A percentile compares a stretch with the other conserved stretches of the same genome.
Evolutionary conservation across 2,113 vertebrate genomes (phyloP).

Genomic region (Choloepus hoffmanni): DNA sequence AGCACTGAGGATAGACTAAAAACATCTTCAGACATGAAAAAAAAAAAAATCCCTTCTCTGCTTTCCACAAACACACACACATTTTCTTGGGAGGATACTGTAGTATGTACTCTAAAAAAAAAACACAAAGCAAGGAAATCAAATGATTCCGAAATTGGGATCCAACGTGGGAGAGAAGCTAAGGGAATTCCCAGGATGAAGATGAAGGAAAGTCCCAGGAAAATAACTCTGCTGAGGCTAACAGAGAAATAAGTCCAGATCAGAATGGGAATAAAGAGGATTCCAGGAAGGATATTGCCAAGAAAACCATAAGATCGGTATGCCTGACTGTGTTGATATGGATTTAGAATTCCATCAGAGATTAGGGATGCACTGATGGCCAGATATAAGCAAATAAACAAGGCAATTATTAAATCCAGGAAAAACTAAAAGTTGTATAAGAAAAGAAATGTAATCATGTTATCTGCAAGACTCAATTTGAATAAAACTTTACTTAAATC

Average conservation of each 20-base stretch:
- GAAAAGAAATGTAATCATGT: neutral
- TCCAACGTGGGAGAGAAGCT: neutral
- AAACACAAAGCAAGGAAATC: neutral
- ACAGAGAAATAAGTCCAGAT: neutral
- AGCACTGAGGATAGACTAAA: neutral
- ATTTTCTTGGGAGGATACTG: neutral
- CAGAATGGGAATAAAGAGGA: neutral
- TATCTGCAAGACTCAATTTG: neutral
- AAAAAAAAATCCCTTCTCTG: neutral
- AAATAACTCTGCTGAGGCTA: neutral
- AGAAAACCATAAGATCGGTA: neutral
- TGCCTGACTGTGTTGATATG: neutral
- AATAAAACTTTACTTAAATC: slow-evolving; percentile 26
- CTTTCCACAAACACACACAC: neutral
- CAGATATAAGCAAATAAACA: slow-evolving; percentile 9
- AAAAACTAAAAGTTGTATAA: neutral
- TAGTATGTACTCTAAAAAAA: neutral
- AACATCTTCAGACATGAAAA: neutral
- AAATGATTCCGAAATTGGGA: neutral
- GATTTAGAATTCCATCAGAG: neutral
- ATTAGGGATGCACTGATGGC: neutral
- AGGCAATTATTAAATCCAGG: neutral
- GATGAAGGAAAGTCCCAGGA: slow-evolving; percentile 49
- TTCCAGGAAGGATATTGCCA: neutral
- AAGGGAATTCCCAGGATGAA: slow-evolving; percentile 14